phyloP scores from a whole-genome alignment of 2,113 vertebrate species.

The Meriones unguiculatus region DNA sequence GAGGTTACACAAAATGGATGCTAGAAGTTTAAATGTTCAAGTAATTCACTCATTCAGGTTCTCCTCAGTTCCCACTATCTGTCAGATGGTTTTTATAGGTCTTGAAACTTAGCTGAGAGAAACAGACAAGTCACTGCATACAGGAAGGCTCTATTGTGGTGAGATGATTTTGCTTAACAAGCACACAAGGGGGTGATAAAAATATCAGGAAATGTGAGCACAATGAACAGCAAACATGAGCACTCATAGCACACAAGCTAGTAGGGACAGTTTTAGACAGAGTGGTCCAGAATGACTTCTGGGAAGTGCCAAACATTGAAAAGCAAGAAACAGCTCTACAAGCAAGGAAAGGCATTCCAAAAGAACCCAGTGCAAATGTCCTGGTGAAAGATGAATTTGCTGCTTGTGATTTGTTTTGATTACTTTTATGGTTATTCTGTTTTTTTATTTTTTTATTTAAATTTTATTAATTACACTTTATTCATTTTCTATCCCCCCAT shows the following conservation, averaged over 20 bases:
- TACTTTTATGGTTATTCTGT: neutral
- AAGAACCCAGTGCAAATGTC: neutral
- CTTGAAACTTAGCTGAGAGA: neutral
- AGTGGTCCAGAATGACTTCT: neutral
- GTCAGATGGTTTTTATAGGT: neutral
- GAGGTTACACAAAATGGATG: neutral
- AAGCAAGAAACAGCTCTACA: neutral
- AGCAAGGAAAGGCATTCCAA: neutral
- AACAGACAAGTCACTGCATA: neutral
- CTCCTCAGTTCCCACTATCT: neutral
- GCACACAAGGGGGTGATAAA: neutral
- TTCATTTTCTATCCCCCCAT: no score
- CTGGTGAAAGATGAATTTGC: neutral
- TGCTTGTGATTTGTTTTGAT: neutral
- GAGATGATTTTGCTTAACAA: neutral
- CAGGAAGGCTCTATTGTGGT: neutral
- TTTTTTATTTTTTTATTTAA: no score
- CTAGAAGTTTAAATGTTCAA: neutral
- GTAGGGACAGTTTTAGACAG: neutral
- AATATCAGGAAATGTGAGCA: neutral
- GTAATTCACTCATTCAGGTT: conserved; percentile 11
- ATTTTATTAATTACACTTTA: no score
- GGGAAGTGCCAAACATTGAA: neutral
- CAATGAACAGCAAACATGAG: neutral
- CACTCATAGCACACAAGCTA: neutral